Evolutionary conservation across 2,888 invertebrate species (phyloP).

Genomic region (Diadegma fenestrale): DNA sequence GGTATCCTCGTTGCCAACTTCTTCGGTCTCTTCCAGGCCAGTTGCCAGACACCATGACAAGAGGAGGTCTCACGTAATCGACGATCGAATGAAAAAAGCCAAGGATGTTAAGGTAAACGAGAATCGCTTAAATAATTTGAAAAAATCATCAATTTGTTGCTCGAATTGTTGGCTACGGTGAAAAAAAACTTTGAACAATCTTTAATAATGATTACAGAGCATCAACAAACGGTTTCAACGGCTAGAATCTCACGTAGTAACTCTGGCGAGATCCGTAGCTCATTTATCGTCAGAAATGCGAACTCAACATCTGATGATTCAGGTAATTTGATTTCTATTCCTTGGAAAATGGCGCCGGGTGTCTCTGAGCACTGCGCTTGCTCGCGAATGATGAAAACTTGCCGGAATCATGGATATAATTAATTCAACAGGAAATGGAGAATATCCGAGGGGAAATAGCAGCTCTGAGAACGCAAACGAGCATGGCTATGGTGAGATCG

Average conservation of each 20-base stretch:
- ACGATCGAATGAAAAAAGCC: constrained; percentile 90
- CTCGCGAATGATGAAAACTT: not conserved
- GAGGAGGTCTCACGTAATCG: constrained; percentile 87
- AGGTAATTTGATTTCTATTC: constrained; percentile 81
- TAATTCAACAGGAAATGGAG: constrained; percentile 91
- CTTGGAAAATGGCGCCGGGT: not conserved
- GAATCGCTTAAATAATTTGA: not conserved
- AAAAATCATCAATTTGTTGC: not conserved
- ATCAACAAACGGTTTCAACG: constrained; percentile 95
- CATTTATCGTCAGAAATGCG: constrained; percentile 96
- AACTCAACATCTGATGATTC: constrained; percentile 94
- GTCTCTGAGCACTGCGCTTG: not conserved
- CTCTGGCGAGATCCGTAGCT: constrained; percentile 95
- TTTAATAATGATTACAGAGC: constrained; percentile 86
- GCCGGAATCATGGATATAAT: not conserved
- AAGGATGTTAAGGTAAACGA: constrained; percentile 88
- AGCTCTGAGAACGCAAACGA: constrained; percentile 90
- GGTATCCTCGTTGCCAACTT: constrained; percentile 93
- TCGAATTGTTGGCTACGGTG: not conserved
- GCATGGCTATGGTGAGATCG: constrained; percentile 87
- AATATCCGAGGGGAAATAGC: constrained; percentile 93
- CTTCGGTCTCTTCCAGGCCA: constrained; percentile 92
- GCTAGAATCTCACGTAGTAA: constrained; percentile 96
- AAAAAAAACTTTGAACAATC: not conserved
- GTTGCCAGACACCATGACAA: constrained; percentile 88